Conservation (phyloP, 2,113 vertebrate genomes). For the Pyxicephalus adspersus region DNA sequence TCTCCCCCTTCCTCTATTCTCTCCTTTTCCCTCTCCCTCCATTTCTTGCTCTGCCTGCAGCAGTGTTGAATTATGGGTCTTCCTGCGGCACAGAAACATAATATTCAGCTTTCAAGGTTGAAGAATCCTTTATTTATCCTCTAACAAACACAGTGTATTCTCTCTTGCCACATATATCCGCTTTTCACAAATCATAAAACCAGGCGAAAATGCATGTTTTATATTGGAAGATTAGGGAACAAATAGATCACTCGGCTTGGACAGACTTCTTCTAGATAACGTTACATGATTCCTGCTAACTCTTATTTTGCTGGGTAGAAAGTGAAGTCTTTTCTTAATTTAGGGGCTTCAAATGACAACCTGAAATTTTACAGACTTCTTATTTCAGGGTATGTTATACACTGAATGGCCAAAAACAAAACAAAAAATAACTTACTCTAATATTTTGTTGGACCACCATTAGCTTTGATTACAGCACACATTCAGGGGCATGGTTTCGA, state of each 20-base stretch:
- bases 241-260: neutral
- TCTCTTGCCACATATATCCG: neutral
- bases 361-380: too few relatives aligned
- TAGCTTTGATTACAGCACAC: too few relatives aligned
- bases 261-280: neutral
- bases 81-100: conserved; percentile 32
- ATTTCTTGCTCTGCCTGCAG: neutral
- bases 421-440: too few relatives aligned
- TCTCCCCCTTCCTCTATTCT: neutral
- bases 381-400: too few relatives aligned
- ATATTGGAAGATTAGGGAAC: neutral
- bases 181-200: neutral
- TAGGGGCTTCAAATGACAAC: too few relatives aligned
- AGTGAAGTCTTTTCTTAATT: too few relatives aligned
- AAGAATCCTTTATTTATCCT: conserved; percentile 35
- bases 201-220: neutral
- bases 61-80: conserved; percentile 15
- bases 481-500: too few relatives aligned
- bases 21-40: neutral
- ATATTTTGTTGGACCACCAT: too few relatives aligned
- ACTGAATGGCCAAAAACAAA: too few relatives aligned
- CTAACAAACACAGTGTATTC: neutral
- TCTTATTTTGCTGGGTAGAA: too few relatives aligned
- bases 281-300: neutral
- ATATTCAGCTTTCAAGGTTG: conserved; percentile 47